Percentiles rank a stretch among this genome's conserved stretches.
Evolutionary conservation across 2,797 vertebrate genomes (phyloP).

Genomic region (Triplophysa bombifrons): DNA sequence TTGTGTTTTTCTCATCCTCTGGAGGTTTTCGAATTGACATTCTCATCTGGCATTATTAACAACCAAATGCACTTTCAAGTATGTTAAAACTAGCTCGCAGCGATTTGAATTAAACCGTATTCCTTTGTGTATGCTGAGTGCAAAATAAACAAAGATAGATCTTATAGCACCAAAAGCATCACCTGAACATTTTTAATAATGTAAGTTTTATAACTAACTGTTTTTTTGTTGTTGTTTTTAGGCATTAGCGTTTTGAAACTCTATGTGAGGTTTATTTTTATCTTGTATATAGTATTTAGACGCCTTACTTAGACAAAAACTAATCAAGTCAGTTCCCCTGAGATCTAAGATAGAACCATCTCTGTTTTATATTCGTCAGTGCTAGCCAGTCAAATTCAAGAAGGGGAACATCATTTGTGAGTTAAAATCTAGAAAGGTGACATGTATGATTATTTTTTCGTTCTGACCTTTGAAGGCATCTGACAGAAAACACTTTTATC

Average conservation of each 20-base stretch:
- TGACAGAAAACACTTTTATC: conserved; percentile 1
- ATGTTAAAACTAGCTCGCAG: background rate
- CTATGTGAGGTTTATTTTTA: conserved; percentile 26
- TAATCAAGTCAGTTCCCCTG: conserved; percentile 16
- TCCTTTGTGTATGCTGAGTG: background rate
- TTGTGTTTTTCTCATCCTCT: conserved; percentile 1
- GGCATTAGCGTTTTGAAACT: background rate
- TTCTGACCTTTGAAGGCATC: conserved; percentile 3
- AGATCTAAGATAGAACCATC: conserved; percentile 14
- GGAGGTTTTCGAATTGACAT: conserved; percentile 2
- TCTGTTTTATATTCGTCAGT: conserved; percentile 17
- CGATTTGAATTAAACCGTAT: conserved; percentile 8
- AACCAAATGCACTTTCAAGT: conserved; percentile 3
- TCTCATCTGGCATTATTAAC: conserved; percentile 16
- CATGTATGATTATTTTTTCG: background rate
- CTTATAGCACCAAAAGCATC: background rate
- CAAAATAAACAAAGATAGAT: background rate
- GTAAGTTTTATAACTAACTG: background rate
- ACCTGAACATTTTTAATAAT: background rate
- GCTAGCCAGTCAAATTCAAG: conserved; percentile 24
- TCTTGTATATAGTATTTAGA: conserved; percentile 30
- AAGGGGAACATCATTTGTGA: conserved; percentile 18
- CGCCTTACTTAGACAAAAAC: background rate
- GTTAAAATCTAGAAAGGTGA: conserved; percentile 24
- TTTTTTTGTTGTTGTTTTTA: background rate